Evolutionary conservation across 1,140 invertebrate genomes (phyloP), one percentile per base, ranked within the genome.

Genomic region (Zophobas morio): DNA sequence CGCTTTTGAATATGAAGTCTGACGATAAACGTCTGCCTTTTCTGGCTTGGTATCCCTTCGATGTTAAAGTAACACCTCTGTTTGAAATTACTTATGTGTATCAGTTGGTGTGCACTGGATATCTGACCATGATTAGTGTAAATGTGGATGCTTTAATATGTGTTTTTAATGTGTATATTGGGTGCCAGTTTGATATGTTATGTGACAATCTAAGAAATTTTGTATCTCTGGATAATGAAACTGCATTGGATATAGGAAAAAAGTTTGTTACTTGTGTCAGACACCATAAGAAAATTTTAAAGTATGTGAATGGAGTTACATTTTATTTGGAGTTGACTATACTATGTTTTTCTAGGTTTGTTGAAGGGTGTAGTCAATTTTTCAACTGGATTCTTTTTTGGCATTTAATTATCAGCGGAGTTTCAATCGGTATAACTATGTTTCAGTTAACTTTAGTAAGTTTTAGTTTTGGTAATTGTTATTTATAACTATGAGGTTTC

Each of bases 331-430:
- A 46, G 8, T 46, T 46, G 8, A 4, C 8, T 46, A 4, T 3
- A 46, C 42, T 3, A 46, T 8, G 42, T 46, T 46, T 0, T 53
- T 32, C 1, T 20, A 53, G 51, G 4, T 53, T 53, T 53, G 51
- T 33, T 53, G 51, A 53, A 53, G 33, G 33, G 20, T 53, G 4
- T 0, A 53, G n/a, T n/a, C 51, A 53, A 53, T n/a, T 20, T n/a
- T 53, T 53, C 33, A 53, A 53, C 51, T 53, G 51, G 51, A n/a
- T 33, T 32, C 20, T 53, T n/a, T 53, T 53, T 53, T 53, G 20
- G 6, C 51, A 20, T 20, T 20, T 20, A 20, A 20, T 20, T 20
- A 20, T 20, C 20, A 20, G 20, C 20, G 20, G 20, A 20, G 20
- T 20, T 20, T 20, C 20, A 20, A 20, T 20, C 20, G 20, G 20